Percentiles rank a stretch among this genome's conserved stretches.
These are phyloP conservation scores for Callinectes sapidus DNA, from an alignment of 2,888 invertebrate species.

Conservation along the genomic window DNA sequence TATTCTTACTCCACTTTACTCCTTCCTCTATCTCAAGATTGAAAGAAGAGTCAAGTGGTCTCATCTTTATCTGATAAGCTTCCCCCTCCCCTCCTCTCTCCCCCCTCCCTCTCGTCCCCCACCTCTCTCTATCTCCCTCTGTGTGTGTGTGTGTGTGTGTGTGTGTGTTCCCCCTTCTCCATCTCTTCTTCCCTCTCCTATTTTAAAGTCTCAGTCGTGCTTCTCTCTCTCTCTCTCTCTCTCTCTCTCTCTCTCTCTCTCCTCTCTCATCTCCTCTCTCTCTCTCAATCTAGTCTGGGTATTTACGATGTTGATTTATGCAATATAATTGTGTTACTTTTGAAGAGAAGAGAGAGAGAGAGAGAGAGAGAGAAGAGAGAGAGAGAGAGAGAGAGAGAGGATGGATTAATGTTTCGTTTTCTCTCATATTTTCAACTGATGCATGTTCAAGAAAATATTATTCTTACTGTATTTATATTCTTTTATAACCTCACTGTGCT, in stretches of 20 bases:
- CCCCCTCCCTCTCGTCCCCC: background rate
- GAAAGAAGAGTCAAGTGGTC: background rate
- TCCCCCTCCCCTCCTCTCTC: background rate
- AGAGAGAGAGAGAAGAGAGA: slow-evolving; percentile 1
- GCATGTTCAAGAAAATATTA: too few species aligned
- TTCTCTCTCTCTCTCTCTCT: background rate
- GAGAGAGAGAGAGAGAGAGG: background rate
- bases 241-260: slow-evolving; percentile 9
- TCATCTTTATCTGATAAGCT: background rate
- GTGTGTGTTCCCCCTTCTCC: background rate
- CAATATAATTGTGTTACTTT: background rate
- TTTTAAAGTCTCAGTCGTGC: too few species aligned
- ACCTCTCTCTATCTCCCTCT: background rate
- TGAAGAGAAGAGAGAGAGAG: background rate
- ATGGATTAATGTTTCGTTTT: too few species aligned
- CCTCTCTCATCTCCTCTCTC: background rate
- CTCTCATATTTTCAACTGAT: too few species aligned
- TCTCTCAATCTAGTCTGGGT: background rate
- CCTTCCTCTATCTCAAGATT: background rate
- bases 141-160: too few species aligned
- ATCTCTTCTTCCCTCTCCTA: background rate
- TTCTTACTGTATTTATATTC: too few species aligned
- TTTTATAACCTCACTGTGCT: too few species aligned
- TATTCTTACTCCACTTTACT: background rate
- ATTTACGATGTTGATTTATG: too few species aligned